A percentile compares a stretch with the other conserved stretches of the same genome.
phyloP scores from a whole-genome alignment of 2,113 vertebrate species.

The Hippocampus abdominalis region DNA sequence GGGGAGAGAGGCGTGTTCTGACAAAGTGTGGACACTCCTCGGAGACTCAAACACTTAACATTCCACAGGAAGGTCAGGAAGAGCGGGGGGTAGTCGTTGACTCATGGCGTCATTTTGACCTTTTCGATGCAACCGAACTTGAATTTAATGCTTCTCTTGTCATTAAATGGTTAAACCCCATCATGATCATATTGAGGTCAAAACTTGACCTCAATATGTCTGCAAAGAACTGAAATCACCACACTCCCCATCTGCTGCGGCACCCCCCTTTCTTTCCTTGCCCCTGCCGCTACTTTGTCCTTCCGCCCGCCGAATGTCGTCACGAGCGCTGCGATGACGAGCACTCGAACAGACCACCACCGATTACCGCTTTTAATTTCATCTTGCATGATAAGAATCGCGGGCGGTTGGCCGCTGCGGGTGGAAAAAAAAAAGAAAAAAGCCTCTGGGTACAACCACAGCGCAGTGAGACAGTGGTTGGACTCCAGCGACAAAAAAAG shows the following conservation, averaged over 20 bases:
- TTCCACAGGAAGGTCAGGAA: conserved; percentile 47
- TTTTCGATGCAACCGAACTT: conserved; percentile 12
- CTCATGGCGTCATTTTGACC: conserved; percentile 14
- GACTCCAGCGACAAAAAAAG: no score
- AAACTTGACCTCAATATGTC: conserved; percentile 13
- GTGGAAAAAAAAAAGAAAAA: conserved; percentile 5
- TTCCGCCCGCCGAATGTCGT: not conserved
- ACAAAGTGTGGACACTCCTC: conserved; percentile 51
- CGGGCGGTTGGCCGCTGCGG: not conserved
- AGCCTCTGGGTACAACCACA: conserved; percentile 21
- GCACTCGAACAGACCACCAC: conserved; percentile 26
- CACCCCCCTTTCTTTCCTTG: not conserved
- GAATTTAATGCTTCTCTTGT: conserved; percentile 6
- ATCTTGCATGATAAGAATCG: not conserved
- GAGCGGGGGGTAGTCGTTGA: conserved; percentile 23
- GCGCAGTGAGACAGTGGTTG: not conserved
- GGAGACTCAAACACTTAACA: conserved; percentile 47
- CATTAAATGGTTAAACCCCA: not conserved
- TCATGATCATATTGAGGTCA: not conserved
- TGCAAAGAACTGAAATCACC: not conserved
- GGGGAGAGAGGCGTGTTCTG: conserved; percentile 46
- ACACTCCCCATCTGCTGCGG: not conserved
- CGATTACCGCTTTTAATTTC: conserved; percentile 12
- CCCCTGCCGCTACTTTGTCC: not conserved
- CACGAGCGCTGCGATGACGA: not conserved